Evolutionary conservation across 2,113 vertebrate species (phyloP).

Genomic region (Psilopsiagon aymara): DNA sequence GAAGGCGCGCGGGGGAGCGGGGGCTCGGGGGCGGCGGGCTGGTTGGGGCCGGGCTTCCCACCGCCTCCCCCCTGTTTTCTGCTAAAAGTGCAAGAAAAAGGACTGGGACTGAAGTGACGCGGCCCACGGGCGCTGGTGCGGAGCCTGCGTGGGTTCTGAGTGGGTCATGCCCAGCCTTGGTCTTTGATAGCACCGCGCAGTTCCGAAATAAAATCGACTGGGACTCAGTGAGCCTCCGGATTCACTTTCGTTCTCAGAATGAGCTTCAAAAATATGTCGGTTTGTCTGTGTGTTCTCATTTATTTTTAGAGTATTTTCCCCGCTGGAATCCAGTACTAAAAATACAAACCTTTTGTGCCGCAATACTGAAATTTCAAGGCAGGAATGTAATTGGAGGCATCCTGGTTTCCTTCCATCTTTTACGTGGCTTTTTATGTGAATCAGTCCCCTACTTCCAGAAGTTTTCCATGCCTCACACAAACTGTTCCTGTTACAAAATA

Average conservation of each 20-base stretch:
- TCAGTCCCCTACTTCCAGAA: background rate
- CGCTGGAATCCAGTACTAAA: background rate
- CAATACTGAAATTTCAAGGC: background rate
- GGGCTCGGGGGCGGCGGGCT: background rate
- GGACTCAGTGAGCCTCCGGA: background rate
- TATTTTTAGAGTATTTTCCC: conserved; percentile 3
- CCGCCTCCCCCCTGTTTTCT: rapidly evolving
- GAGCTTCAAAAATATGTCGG: background rate
- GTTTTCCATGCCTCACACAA: background rate
- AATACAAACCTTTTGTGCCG: background rate
- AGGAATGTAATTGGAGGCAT: background rate
- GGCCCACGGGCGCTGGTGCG: rapidly evolving
- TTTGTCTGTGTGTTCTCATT: background rate
- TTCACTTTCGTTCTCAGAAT: background rate
- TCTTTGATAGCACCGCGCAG: background rate
- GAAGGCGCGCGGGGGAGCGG: background rate
- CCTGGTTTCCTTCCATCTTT: background rate
- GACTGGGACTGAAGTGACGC: rapidly evolving
- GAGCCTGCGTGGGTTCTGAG: background rate
- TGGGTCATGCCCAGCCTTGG: background rate
- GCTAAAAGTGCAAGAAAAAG: rapidly evolving
- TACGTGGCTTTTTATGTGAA: background rate
- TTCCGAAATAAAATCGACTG: background rate
- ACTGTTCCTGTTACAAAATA: conserved; percentile 9
- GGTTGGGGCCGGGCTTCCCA: no score